Evolutionary conservation across 2,888 invertebrate genomes (phyloP).

Genomic region (Lithosia quadra): DNA sequence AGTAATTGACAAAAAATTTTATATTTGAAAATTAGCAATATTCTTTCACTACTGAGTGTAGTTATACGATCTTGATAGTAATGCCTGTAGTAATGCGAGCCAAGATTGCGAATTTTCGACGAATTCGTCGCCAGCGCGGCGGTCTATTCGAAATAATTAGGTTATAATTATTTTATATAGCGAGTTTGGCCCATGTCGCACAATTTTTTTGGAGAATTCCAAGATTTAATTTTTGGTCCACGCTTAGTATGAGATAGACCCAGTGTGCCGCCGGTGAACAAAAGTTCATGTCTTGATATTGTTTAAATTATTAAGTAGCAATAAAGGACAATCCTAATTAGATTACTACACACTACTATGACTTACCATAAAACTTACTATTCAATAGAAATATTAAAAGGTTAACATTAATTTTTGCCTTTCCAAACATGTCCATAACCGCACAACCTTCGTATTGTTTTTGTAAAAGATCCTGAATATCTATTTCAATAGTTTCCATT

Average conservation of each 20-base stretch:
- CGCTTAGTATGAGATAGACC: not conserved
- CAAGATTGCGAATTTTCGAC: no score
- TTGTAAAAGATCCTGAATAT: slow-evolving; percentile 91
- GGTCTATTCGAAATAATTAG: no score
- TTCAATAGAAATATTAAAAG: slow-evolving; percentile 91
- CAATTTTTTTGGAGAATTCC: not conserved
- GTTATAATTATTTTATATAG: no score
- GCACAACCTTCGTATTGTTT: slow-evolving; percentile 92
- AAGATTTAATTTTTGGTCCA: not conserved
- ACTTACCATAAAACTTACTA: slow-evolving; percentile 91
- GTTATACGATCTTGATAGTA: not conserved
- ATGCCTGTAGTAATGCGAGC: no score
- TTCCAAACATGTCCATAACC: slow-evolving; percentile 93
- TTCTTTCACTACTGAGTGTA: not conserved
- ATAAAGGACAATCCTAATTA: slow-evolving; percentile 1
- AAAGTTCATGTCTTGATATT: not conserved
- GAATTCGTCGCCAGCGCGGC: no score
- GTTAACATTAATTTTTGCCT: slow-evolving; percentile 92
- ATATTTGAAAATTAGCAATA: not conserved
- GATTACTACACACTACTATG: slow-evolving; percentile 40
- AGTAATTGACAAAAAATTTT: no score
- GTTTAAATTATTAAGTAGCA: not conserved
- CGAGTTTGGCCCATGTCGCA: no score
- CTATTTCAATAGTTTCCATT: slow-evolving; percentile 91
- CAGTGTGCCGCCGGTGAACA: not conserved